A percentile compares a stretch with the other conserved stretches of the same genome.
Evolutionary conservation across 2,113 vertebrate genomes (phyloP).

Genomic region (Danio rerio): GRCz12tu NC_133176.1:12900001-12900500

Average conservation of each 20-base stretch:
- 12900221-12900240: constrained; percentile 40
- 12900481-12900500: constrained; percentile 11
- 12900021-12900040: constrained; percentile 22
- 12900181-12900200: constrained; percentile 24
- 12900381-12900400: constrained; percentile 35
- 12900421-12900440: constrained; percentile 25
- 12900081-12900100: background rate
- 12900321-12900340: constrained; percentile 13
- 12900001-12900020: background rate
- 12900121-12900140: background rate
- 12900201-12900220: constrained; percentile 26
- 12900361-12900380: constrained; percentile 43
- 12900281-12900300: constrained; percentile 47
- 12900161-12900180: constrained; percentile 21
- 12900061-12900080: constrained; percentile 6
- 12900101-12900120: background rate
- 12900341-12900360: constrained; percentile 31
- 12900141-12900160: background rate
- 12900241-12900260: constrained; percentile 37
- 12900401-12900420: constrained; percentile 34
- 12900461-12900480: background rate
- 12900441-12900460: constrained; percentile 30
- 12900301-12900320: constrained; percentile 41
- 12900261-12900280: constrained; percentile 32
- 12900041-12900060: no score